These are phyloP conservation scores for Diarsia dahlii DNA, from an alignment of 2,888 invertebrate genomes.

Conservation along the genomic window DNA sequence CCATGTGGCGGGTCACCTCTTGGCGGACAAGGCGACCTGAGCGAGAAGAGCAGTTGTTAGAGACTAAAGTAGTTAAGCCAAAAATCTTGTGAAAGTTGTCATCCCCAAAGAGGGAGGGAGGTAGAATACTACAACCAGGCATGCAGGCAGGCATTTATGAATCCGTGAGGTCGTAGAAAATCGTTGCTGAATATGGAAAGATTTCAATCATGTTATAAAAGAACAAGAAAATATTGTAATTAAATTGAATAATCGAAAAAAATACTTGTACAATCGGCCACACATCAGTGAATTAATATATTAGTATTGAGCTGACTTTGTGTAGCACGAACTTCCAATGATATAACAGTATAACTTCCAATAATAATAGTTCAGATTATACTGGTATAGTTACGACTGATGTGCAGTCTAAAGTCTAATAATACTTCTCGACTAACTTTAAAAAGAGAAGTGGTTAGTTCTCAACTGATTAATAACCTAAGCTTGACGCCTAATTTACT, in stretches of 20 bases:
- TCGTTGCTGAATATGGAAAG: neutral
- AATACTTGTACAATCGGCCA: neutral
- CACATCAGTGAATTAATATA: neutral
- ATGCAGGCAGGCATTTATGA: neutral
- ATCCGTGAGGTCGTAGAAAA: neutral
- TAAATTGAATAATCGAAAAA: neutral
- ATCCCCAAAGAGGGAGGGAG: neutral
- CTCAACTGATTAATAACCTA: neutral
- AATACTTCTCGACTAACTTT: neutral
- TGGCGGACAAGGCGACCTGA: constrained; percentile 94
- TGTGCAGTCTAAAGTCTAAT: neutral
- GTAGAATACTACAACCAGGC: neutral
- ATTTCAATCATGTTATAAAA: neutral
- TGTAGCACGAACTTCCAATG: neutral
- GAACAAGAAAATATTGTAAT: neutral
- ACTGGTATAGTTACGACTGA: neutral
- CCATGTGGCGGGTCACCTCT: constrained; percentile 96
- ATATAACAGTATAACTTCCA: too few relatives aligned
- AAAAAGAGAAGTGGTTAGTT: neutral
- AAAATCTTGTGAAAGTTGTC: neutral
- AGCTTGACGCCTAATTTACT: neutral
- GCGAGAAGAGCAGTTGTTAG: neutral
- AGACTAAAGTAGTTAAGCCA: neutral
- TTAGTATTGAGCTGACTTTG: neutral
- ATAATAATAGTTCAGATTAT: neutral